Percentiles rank a stretch among this genome's conserved stretches.
Evolutionary conservation across 64 coral and sea anemone species (phyloP).

Genomic region (Actinia tenebrosa): DNA sequence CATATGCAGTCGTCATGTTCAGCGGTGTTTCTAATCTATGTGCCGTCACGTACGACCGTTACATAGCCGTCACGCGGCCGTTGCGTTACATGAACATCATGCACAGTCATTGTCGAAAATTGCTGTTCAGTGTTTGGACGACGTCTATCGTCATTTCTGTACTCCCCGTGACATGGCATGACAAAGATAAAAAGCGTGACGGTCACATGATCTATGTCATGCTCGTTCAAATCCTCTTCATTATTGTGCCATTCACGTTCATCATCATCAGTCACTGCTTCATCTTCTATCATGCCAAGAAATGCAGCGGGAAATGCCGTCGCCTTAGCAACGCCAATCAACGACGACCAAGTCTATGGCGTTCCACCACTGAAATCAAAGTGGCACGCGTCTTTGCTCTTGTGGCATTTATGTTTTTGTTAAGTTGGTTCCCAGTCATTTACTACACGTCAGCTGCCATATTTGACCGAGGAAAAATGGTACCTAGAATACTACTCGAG

Average conservation of each 20-base stretch:
- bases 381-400: constrained; percentile 53
- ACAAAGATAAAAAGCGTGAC: constrained; percentile 16
- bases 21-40: constrained; percentile 51
- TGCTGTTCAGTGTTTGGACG: constrained; percentile 36
- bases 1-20: constrained; percentile 44
- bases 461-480: background rate
- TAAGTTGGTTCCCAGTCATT: constrained; percentile 51
- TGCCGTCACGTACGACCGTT: constrained; percentile 54
- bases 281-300: constrained; percentile 42
- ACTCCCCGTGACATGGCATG: constrained; percentile 39
- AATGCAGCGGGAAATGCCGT: constrained; percentile 16
- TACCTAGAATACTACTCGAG: constrained; percentile 14
- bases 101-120: constrained; percentile 20
- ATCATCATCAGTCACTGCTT: constrained; percentile 41
- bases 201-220: constrained; percentile 32
- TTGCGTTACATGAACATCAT: constrained; percentile 39
- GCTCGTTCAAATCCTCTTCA: constrained; percentile 26
- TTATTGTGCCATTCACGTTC: constrained; percentile 28
- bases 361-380: constrained; percentile 30
- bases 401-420: constrained; percentile 41
- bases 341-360: background rate
- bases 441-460: constrained; percentile 35
- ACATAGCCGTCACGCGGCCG: constrained; percentile 44
- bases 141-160: constrained; percentile 34
- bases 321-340: constrained; percentile 11